Evolutionary conservation across 1,140 invertebrate species (phyloP), one percentile per base, ranked within the genome.

Genomic region (Drosophila willistoni): DNA sequence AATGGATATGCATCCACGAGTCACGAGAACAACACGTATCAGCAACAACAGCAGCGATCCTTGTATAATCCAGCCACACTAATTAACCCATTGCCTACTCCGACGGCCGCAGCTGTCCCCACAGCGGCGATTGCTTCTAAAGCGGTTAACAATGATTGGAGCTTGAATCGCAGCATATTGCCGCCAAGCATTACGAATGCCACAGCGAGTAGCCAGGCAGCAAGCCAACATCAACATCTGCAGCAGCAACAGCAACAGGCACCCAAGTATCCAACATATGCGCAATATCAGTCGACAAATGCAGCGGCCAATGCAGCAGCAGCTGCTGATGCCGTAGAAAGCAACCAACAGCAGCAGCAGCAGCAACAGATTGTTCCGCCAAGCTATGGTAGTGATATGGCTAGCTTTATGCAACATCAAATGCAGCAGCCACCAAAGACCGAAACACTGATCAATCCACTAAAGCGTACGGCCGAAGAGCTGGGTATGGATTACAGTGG

Each of bases 211-310:
- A 55, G 19, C 59, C 44, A 41, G 57, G 34, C 65, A 61, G 17
- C 29, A 9, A 36, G 25, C 14, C 57, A 70, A 6, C 76, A 78
- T 54, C 76, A 79, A 59, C 34, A 60, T 29, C 29, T 29, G n/a
- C 64, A 77, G 36, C 66, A 69, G 0, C 62, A 81, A 14, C 66
- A 69, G 0, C 62, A 81, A 14, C 57, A 54, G 25, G 54, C 64
- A 51, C 86, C 86, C 1, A 82, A 90, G 17, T 91, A 91, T 71
- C 87, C 85, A 34, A 92, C 84, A 1, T 92, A 90, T 73, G 79
- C 85, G 10, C 90, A 91, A 64, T 91, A 91, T 71, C 90, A 91
- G 64, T 89, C 87, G 1, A 86, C 90, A n/a, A 87, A 90, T 61
- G 83, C 90, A 19, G 81, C 86, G 12, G 86, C 90, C 7, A 89